These are phyloP conservation scores for Hoplodrina blanda DNA, from an alignment of 2,888 invertebrate genomes.

Conservation along the genomic window DNA sequence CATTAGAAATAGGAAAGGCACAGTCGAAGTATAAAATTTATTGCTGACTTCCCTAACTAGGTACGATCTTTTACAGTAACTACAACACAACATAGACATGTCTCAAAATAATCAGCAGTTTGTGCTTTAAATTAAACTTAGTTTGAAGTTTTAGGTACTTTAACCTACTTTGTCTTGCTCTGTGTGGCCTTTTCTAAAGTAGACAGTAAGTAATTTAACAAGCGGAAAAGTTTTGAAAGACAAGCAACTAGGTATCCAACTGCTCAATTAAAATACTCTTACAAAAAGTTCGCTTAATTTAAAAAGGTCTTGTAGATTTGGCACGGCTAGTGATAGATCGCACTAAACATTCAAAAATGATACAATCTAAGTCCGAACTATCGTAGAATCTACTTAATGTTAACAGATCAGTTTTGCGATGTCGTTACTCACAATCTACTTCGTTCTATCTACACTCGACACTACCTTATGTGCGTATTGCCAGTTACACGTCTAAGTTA, in stretches of 20 bases:
- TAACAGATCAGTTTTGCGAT: conserved; percentile 61
- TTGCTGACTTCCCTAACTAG: conserved; percentile 90
- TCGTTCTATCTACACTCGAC: conserved; percentile 71
- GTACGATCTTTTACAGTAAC: conserved; percentile 74
- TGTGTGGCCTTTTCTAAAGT: conserved; percentile 60
- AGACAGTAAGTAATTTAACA: conserved; percentile 64
- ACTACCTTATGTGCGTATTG: conserved; percentile 86
- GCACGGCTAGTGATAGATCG: conserved; percentile 79
- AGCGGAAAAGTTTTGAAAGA: conserved; percentile 66
- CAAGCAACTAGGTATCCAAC: conserved; percentile 63
- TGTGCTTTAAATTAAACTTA: conserved; percentile 63
- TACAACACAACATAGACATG: conserved; percentile 71
- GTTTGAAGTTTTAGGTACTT: conserved; percentile 64
- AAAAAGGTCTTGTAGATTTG: conserved; percentile 79
- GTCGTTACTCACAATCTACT: conserved; percentile 69
- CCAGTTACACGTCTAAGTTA: conserved; percentile 84
- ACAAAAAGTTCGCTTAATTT: conserved; percentile 65
- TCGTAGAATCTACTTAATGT: conserved; percentile 66
- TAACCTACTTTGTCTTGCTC: conserved; percentile 64
- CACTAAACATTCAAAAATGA: conserved; percentile 64
- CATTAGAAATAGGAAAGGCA: conserved; percentile 91
- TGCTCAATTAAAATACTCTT: conserved; percentile 64
- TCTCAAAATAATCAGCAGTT: conserved; percentile 66
- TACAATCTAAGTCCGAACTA: conserved; percentile 59
- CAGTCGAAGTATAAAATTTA: conserved; percentile 91